phyloP scores from a whole-genome alignment of 2,113 vertebrate genomes.

The Ictalurus furcatus region DNA sequence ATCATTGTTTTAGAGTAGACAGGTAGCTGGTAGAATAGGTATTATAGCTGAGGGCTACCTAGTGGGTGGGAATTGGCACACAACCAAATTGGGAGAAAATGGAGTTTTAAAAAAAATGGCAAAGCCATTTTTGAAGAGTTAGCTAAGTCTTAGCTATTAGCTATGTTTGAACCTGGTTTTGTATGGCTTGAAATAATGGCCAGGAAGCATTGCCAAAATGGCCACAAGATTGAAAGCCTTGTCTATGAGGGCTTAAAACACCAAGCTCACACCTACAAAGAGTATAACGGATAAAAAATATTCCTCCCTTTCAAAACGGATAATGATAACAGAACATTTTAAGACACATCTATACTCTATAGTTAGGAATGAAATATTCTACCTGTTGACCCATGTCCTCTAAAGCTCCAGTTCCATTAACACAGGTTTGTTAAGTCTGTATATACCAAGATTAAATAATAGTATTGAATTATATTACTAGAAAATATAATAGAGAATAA shows the following conservation, averaged over 20 bases:
- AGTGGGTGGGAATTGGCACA: neutral
- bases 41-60: neutral
- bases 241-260: neutral
- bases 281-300: neutral
- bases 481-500: neutral
- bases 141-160: neutral
- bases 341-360: neutral
- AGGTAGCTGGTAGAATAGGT: too few species aligned
- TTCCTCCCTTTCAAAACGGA: neutral
- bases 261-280: neutral
- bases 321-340: neutral
- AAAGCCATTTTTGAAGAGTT: neutral
- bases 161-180: neutral
- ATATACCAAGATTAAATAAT: constrained; percentile 23
- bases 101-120: too few species aligned
- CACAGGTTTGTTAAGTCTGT: neutral
- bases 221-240: neutral
- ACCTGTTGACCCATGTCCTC: neutral
- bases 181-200: neutral
- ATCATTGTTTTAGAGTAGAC: neutral
- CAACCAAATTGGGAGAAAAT: neutral
- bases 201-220: neutral
- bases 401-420: constrained; percentile 9
- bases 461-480: constrained; percentile 6
- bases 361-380: neutral